Percentiles rank a stretch among this genome's conserved stretches.
These are phyloP conservation scores for Muscidifurax raptorellus DNA, from an alignment of 1,140 invertebrate genomes.

Conservation along the genomic window DNA sequence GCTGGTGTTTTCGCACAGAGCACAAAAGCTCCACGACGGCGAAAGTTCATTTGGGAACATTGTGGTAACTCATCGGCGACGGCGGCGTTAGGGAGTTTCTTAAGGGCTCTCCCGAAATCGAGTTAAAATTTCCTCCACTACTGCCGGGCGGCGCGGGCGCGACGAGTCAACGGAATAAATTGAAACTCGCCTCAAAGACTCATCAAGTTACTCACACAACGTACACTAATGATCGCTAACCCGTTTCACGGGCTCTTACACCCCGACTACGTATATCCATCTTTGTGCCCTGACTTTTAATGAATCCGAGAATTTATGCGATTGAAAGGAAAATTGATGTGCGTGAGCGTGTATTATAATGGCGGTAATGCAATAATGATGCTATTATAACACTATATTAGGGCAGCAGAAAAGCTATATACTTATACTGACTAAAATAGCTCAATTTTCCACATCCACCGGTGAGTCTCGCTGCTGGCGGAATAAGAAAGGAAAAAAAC, in stretches of 20 bases:
- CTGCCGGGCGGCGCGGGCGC: too few species aligned
- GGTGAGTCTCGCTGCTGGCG: too few species aligned
- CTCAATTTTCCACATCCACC: too few species aligned
- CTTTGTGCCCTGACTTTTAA: not conserved
- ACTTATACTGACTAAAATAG: too few species aligned
- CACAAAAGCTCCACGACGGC: not conserved
- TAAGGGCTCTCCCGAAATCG: not conserved
- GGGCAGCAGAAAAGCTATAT: too few species aligned
- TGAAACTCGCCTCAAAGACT: slow-evolving; percentile 41
- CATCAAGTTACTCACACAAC: not conserved
- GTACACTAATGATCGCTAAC: not conserved
- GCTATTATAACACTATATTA: too few species aligned
- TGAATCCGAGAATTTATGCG: not conserved
- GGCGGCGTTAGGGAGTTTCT: slow-evolving; percentile 14
- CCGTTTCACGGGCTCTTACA: not conserved
- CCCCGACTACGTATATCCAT: not conserved
- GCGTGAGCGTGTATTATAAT: too few species aligned
- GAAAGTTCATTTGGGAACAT: slow-evolving; percentile 12
- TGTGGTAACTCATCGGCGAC: slow-evolving; percentile 21
- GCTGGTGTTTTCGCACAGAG: not conserved
- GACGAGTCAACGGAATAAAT: slow-evolving; percentile 17
- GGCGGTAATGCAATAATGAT: too few species aligned
- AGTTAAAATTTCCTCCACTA: slow-evolving; percentile 26
- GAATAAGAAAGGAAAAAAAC: too few species aligned
- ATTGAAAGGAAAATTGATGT: not conserved